Conservation (phyloP, 2,797 vertebrate genomes). For the Lithobates pipiens region DNA sequence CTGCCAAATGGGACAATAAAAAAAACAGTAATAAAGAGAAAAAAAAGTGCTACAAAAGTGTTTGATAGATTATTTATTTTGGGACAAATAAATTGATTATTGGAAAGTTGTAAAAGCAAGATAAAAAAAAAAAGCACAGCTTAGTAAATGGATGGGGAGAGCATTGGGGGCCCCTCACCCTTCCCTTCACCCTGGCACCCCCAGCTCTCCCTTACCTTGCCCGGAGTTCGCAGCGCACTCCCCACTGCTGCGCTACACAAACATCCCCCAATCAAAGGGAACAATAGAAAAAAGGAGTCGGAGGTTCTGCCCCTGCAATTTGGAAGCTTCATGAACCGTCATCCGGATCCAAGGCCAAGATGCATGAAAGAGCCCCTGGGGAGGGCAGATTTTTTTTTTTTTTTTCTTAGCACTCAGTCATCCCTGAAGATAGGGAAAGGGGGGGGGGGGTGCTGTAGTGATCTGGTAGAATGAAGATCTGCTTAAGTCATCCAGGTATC, state of each 20-base stretch:
- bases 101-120: too few relatives aligned
- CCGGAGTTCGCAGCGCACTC: background rate
- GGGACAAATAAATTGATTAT: too few relatives aligned
- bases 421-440: constrained; percentile 12
- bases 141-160: too few relatives aligned
- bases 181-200: background rate
- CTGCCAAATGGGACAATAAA: too few relatives aligned
- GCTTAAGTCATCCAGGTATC: background rate
- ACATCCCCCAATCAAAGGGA: constrained; percentile 41
- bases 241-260: constrained; percentile 17
- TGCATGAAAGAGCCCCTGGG: constrained; percentile 54
- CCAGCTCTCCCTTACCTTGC: constrained; percentile 26
- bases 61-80: too few relatives aligned
- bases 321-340: constrained; percentile 55
- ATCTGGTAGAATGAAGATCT: constrained; percentile 22
- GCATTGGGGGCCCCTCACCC: background rate
- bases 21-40: too few relatives aligned
- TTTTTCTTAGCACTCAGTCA: constrained; percentile 18
- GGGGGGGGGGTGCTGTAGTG: background rate
- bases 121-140: too few relatives aligned
- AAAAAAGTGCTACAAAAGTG: too few relatives aligned
- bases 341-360: constrained; percentile 58
- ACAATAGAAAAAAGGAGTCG: constrained; percentile 42
- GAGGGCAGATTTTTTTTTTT: constrained; percentile 28
- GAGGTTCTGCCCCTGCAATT: constrained; percentile 55